Base-by-base conservation (phyloP, 2,888 invertebrate species). In the Cheilosia vernalis region DNA sequence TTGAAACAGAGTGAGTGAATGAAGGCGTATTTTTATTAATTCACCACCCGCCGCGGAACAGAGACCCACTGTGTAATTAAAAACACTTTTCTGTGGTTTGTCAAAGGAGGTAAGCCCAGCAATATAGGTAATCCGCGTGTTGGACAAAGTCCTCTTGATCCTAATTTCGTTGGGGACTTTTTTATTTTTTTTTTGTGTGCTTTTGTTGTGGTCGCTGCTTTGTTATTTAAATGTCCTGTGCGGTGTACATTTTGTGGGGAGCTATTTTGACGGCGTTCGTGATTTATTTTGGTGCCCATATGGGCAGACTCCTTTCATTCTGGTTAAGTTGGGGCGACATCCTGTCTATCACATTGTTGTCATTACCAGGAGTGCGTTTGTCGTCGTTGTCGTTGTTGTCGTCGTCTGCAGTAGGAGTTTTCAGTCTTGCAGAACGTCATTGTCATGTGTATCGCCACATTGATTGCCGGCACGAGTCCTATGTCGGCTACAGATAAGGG, bases 1-100 rank as follows among this genome's bases (percentile, higher is more conserved):
- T 85, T 85, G 85, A 85, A 85, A 85, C 76, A 85, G 81, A 85
- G 81, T 72, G 85, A 81, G 76, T 70, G 77, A 85, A 81, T 81
- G 76, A 81, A 58, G 81, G 56, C 56, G 67, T 37, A 72, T 66
- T 81, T 76, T 76, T 70, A 85, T 85, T 80, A 85, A 77, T 80
- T 67, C 67, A 61, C 49, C 70, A 51, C 85, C 72, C 30, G 72
- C 81, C 72, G 69, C 40, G 51, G 27, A 15, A 51, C 15, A 10
- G 40, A 37, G 30, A 47, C 63, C 58, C 49, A 37, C 24, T 64
- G 66, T 64, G 70, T 85, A 81, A 85, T 81, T 85, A 81, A 72
- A 85, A 81, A 76, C 61, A 70, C 66, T 81, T 74, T 60, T 84
- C 69, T 53, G 44, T 44, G 40, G 64, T 64, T 80, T 58, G 27